These are phyloP conservation scores for Amiota minor DNA, from an alignment of 2,888 invertebrate species.

Conservation along the genomic window DNA sequence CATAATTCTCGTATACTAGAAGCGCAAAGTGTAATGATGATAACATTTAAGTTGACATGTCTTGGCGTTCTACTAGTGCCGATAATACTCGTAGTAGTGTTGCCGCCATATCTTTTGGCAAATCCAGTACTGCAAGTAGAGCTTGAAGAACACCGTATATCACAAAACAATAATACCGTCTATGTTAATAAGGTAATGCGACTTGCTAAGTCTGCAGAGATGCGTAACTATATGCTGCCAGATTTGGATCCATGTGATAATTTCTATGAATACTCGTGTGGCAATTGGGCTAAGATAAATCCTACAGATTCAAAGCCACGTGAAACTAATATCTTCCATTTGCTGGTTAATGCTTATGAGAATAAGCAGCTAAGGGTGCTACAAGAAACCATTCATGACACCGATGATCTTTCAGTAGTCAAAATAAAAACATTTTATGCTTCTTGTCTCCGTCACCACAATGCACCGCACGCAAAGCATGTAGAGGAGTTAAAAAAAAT, in stretches of 20 bases:
- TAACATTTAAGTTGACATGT: too few species aligned
- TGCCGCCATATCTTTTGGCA: neutral
- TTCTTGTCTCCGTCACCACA: slow-evolving; percentile 58
- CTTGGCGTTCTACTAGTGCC: slow-evolving; percentile 31
- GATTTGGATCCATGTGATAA: slow-evolving; percentile 63
- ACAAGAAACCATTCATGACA: slow-evolving; percentile 48
- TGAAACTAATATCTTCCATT: slow-evolving; percentile 61
- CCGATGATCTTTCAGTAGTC: slow-evolving; percentile 47
- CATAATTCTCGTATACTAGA: neutral
- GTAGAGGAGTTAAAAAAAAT: slow-evolving; percentile 52
- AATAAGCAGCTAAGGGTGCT: slow-evolving; percentile 62
- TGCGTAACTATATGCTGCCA: slow-evolving; percentile 65
- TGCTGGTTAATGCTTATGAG: slow-evolving; percentile 55
- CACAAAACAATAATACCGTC: slow-evolving; percentile 57
- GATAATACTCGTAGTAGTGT: slow-evolving; percentile 19
- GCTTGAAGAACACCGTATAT: slow-evolving; percentile 55
- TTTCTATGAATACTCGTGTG: slow-evolving; percentile 68
- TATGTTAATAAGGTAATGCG: slow-evolving; percentile 65
- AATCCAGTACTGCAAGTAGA: slow-evolving; percentile 54
- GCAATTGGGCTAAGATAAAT: slow-evolving; percentile 67
- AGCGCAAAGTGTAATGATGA: too few species aligned
- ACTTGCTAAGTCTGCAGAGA: slow-evolving; percentile 65
- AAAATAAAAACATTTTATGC: slow-evolving; percentile 66
- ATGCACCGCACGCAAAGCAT: slow-evolving; percentile 41
- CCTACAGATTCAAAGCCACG: slow-evolving; percentile 54